These are phyloP conservation scores for Prionailurus viverrinus DNA, from an alignment of 2,113 vertebrate species.

Conservation along the genomic window DNA sequence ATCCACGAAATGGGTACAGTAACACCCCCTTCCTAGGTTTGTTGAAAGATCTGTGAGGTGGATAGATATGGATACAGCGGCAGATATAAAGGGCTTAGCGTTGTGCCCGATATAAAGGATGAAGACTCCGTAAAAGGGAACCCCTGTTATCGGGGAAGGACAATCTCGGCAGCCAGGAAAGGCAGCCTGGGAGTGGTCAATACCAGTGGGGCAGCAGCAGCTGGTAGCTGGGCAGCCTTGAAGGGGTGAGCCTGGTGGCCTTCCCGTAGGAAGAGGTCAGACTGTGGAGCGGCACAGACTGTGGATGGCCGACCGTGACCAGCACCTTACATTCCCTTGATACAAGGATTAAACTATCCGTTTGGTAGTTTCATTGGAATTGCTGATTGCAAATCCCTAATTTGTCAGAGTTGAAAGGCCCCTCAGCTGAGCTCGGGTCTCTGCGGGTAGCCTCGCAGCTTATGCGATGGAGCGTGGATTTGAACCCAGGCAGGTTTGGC, in stretches of 20 bases:
- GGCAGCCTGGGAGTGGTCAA: not conserved
- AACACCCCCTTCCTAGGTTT: not conserved
- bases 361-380: constrained; percentile 35
- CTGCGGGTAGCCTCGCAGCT: not conserved
- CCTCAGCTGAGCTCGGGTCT: not conserved
- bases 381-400: constrained; percentile 57
- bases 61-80: not conserved
- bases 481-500: not conserved
- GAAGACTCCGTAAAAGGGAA: not conserved
- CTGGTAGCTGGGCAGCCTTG: not conserved
- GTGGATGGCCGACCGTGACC: rapidly evolving
- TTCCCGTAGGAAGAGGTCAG: not conserved
- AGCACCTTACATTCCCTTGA: not conserved
- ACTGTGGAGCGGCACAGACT: not conserved
- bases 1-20: not conserved
- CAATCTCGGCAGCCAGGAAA: not conserved
- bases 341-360: constrained; percentile 46
- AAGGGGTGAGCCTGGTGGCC: not conserved
- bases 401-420: constrained; percentile 61
- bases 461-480: not conserved
- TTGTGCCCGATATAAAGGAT: not conserved
- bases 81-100: not conserved
- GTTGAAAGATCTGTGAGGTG: not conserved
- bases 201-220: not conserved
- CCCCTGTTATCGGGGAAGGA: not conserved